Evolutionary conservation across 2,113 vertebrate species (phyloP), one percentile per base, ranked within the genome.

Genomic region (Notarius quadriscutis): DNA sequence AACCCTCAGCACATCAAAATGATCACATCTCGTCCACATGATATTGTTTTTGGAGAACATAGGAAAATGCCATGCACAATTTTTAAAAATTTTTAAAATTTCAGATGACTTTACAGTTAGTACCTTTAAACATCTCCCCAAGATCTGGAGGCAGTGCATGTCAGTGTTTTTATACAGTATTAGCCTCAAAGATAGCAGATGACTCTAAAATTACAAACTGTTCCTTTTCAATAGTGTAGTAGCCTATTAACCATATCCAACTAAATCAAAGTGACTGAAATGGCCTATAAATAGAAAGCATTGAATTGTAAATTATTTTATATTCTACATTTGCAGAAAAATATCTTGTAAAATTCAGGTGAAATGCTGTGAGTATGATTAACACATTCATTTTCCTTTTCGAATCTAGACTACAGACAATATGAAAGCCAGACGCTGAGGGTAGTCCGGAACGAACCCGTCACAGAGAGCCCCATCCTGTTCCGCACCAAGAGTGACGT

Each of bases 401-500:
- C 9, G 14, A 22, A 48, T 41, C 85, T 87, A 97, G 97, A 92
- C 34, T 92, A 90, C 10, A 75, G 81, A 0, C 85, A 91, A 84
- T 96, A 95, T 0, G 93, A 96, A 83, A 95, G 93, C 83, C 92
- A 81, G 67, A 97, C 94, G 0, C 93, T 97, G 83, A 94, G 92
- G 58, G 86, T 88, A 0, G 12, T 55, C 4, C 88, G 92, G 25
- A 77, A 89, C 0, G 94, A 93, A 84, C 92, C 93, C 3, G 88
- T 87, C 0, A 91, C 90, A 85, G 94, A 93, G 0, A 95, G 94
- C 25, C 95, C 95, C 0, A 91, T 95, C 82, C 94, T 98, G 89
- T 96, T 96, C 20, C 95, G 96, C 88, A 95, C 95, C 0, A 92
- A 93, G 95, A 96, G 97, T 0, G 93, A 94, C 0, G 95, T 95